phyloP scores from a whole-genome alignment of 2,888 invertebrate genomes.

The Drosophila meridionalis region DNA sequence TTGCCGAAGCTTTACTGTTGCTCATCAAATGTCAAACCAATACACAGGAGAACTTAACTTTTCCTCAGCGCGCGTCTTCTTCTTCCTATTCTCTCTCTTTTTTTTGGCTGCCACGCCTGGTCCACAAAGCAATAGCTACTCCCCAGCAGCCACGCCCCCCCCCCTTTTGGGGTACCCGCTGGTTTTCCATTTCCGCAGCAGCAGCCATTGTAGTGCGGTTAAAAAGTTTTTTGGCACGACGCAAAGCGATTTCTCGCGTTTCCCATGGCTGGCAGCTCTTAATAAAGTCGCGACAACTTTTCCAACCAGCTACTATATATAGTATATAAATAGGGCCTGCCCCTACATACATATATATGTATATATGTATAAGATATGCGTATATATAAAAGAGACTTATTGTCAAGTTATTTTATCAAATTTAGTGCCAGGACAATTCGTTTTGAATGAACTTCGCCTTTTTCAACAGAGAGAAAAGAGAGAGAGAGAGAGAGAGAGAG shows the following conservation, averaged over 20 bases:
- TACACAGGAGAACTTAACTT: conserved; percentile 77
- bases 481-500: background rate
- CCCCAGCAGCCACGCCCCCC: background rate
- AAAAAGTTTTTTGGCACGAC: conserved; percentile 71
- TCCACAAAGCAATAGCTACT: conserved; percentile 2
- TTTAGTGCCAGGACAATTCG: conserved; percentile 56
- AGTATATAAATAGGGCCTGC: background rate
- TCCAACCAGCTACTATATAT: background rate
- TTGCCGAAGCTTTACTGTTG: conserved; percentile 54
- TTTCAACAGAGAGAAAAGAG: background rate
- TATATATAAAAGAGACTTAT: conserved; percentile 26
- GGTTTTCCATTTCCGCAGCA: conserved; percentile 70
- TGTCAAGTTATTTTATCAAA: conserved; percentile 75
- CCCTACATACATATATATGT: background rate
- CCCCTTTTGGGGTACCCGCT: conserved; percentile 25
- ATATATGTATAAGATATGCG: background rate
- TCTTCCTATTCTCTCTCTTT: background rate
- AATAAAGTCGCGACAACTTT: conserved; percentile 55
- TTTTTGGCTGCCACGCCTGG: conserved; percentile 1
- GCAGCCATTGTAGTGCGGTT: conserved; percentile 69
- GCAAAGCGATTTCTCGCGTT: conserved; percentile 76
- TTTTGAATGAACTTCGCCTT: conserved; percentile 34
- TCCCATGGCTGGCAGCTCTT: conserved; percentile 36
- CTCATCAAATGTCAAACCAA: conserved; percentile 80
- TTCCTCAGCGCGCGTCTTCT: conserved; percentile 20